A percentile compares a stretch with the other conserved stretches of the same genome.
Evolutionary conservation across 1,140 invertebrate species (phyloP).

Genomic region (Trichonephila clavata): DNA sequence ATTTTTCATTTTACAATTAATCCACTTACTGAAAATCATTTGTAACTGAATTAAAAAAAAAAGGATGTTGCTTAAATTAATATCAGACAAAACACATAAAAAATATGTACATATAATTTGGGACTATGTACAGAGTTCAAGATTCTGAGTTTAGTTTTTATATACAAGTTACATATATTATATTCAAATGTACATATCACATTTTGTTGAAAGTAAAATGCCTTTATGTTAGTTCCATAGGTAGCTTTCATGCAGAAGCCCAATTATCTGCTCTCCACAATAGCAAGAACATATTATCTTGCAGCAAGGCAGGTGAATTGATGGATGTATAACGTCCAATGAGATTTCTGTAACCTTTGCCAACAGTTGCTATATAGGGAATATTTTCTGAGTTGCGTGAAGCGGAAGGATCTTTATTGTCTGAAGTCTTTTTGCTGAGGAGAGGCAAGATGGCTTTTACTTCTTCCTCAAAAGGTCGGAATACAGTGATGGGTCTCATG

Average conservation of each 20-base stretch:
- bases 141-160: not conserved
- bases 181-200: conserved; percentile 33
- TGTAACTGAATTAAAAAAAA: not conserved
- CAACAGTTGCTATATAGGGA: conserved; percentile 87
- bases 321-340: conserved; percentile 82
- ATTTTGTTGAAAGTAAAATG: conserved; percentile 16
- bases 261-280: conserved; percentile 80
- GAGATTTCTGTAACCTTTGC: conserved; percentile 90
- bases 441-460: conserved; percentile 83
- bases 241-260: conserved; percentile 69
- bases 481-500: conserved; percentile 92
- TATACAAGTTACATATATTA: not conserved
- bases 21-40: not conserved
- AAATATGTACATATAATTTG: not conserved
- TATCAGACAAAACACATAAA: not conserved
- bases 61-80: not conserved
- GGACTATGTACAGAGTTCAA: not conserved
- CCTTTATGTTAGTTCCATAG: not conserved
- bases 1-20: not conserved
- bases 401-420: conserved; percentile 79
- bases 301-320: conserved; percentile 63
- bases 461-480: conserved; percentile 93
- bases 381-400: conserved; percentile 4
- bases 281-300: conserved; percentile 79
- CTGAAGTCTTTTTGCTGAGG: conserved; percentile 14